These are phyloP conservation scores for Chelidonichthys spinosus DNA, from an alignment of 2,797 vertebrate genomes.

Conservation along the genomic window DNA sequence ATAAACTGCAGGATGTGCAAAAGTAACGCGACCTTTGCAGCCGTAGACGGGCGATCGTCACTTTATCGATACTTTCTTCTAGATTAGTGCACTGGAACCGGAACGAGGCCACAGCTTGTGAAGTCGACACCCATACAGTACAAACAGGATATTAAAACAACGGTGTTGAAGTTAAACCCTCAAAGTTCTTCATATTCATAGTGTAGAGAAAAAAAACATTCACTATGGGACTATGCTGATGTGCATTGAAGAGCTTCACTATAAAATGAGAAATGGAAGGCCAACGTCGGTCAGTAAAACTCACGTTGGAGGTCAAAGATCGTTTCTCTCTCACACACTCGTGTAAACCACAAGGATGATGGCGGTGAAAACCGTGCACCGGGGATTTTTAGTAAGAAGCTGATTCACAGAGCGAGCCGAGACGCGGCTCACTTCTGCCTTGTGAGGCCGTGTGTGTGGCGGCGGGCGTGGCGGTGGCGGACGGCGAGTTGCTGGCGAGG, in stretches of 20 bases:
- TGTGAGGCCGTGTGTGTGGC: no score
- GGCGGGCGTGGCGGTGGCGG: conserved; percentile 27
- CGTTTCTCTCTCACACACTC: conserved; percentile 28
- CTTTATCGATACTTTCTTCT: conserved; percentile 47
- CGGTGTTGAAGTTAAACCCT: conserved; percentile 31
- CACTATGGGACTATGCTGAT: conserved; percentile 42
- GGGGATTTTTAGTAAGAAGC: conserved; percentile 11
- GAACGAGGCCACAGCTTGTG: conserved; percentile 46
- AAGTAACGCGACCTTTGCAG: conserved; percentile 30
- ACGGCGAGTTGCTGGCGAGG: conserved; percentile 51
- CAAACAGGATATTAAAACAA: conserved; percentile 51
- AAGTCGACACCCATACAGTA: conserved; percentile 51
- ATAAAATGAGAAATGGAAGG: conserved; percentile 38
- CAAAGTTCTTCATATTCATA: conserved; percentile 78
- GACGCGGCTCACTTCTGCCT: no score
- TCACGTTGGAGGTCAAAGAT: conserved; percentile 5
- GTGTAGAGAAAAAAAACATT: conserved; percentile 40
- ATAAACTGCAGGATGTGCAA: conserved; percentile 29
- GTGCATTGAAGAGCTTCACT: conserved; percentile 53
- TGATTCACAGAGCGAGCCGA: conserved; percentile 10
- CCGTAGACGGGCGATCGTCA: conserved; percentile 34
- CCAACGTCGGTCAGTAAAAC: conserved; percentile 25
- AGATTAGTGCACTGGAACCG: conserved; percentile 70
- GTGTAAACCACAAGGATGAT: conserved; percentile 37
- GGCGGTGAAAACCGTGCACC: not conserved